Evolutionary conservation across 2,888 invertebrate genomes (phyloP).

Genomic region (Therioaphis trifolii): DNA sequence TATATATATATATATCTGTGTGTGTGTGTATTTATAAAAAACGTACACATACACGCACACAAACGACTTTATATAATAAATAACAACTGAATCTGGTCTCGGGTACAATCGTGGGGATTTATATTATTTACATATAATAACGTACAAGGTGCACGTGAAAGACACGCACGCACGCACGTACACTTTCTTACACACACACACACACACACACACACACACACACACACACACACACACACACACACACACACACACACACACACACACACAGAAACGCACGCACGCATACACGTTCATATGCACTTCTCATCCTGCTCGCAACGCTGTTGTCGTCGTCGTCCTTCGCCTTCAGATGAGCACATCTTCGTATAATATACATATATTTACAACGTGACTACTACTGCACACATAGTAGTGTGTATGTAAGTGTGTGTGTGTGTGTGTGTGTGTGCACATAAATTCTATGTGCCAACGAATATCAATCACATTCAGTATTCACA

Average conservation of each 20-base stretch:
- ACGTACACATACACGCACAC: slow-evolving; percentile 32
- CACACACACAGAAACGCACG: neutral
- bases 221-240: neutral
- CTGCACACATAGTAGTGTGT: neutral
- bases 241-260: slow-evolving; percentile 8
- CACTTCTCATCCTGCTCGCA: neutral
- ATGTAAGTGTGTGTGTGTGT: neutral
- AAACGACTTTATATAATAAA: slow-evolving; percentile 62
- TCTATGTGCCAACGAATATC: no score
- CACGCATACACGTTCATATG: no score
- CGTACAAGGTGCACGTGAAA: slow-evolving; percentile 53
- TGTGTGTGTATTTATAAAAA: no score
- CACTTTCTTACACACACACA: no score
- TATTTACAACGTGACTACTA: slow-evolving; percentile 6
- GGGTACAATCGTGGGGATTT: slow-evolving; percentile 59
- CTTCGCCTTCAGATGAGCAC: slow-evolving; percentile 34
- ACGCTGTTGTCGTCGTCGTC: slow-evolving; percentile 44
- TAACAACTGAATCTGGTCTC: slow-evolving; percentile 62
- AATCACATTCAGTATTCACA: no score
- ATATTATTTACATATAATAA: slow-evolving; percentile 62
- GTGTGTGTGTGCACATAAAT: no score
- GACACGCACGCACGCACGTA: neutral
- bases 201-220: no score
- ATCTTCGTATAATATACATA: slow-evolving; percentile 9
- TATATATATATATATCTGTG: neutral